Percentiles rank a stretch among this genome's conserved stretches.
phyloP scores from a whole-genome alignment of 2,888 invertebrate genomes.

The Drosophila vallismaia region DNA sequence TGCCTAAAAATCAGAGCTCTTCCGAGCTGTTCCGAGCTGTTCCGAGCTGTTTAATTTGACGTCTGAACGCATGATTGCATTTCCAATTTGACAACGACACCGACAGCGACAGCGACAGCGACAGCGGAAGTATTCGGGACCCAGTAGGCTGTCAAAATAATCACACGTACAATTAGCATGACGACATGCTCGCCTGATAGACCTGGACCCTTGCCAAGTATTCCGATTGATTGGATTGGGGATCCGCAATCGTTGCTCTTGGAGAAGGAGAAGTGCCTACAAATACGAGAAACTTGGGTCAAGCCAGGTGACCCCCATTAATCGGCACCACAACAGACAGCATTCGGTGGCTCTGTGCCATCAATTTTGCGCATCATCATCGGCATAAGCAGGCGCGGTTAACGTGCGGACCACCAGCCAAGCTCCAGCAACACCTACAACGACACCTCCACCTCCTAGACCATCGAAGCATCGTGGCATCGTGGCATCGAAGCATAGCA shows the following conservation, averaged over 20 bases:
- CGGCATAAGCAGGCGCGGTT: constrained; percentile 38
- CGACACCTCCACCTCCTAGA: constrained; percentile 76
- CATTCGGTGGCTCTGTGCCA: constrained; percentile 67
- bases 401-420: constrained; percentile 64
- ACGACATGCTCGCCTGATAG: constrained; percentile 61
- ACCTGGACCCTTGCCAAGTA: constrained; percentile 5
- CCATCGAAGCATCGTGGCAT: constrained; percentile 8
- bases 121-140: constrained; percentile 20
- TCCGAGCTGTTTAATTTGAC: constrained; percentile 81
- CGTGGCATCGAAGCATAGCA: no score
- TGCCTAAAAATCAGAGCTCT: constrained; percentile 57
- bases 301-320: constrained; percentile 16
- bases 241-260: not conserved
- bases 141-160: constrained; percentile 77
- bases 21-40: constrained; percentile 79
- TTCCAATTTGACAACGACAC: constrained; percentile 75
- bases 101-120: constrained; percentile 14
- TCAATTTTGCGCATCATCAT: constrained; percentile 78
- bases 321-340: constrained; percentile 22
- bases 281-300: not conserved
- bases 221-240: not conserved
- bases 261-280: not conserved
- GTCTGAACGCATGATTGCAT: constrained; percentile 81
- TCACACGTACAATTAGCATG: constrained; percentile 81
- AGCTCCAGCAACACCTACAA: constrained; percentile 70